Evolutionary conservation across 2,888 invertebrate species (phyloP).

Genomic region (Julus scanicus): DNA sequence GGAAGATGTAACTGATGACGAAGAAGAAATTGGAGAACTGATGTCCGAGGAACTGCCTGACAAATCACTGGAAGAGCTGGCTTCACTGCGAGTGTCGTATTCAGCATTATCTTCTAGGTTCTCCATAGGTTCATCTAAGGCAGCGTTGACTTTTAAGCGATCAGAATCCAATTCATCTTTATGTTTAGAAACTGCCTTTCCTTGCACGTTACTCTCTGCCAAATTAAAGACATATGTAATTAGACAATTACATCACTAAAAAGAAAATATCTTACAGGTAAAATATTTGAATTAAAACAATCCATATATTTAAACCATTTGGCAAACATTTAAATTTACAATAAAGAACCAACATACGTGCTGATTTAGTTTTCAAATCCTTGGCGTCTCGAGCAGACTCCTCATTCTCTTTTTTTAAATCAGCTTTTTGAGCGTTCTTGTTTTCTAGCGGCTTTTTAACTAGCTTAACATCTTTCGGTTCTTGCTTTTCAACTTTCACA

Average conservation of each 20-base stretch:
- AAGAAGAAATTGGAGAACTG: slow-evolving; percentile 82
- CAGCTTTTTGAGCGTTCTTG: slow-evolving; percentile 47
- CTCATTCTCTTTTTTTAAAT: slow-evolving; percentile 43
- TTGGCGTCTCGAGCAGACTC: not conserved
- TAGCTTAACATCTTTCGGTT: slow-evolving; percentile 30
- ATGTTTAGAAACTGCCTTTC: not conserved
- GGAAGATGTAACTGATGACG: slow-evolving; percentile 70
- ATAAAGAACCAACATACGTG: not conserved
- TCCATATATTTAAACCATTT: too few relatives aligned
- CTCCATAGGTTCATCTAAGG: slow-evolving; percentile 50
- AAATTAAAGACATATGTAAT: not conserved
- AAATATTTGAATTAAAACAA: too few relatives aligned
- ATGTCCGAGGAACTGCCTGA: slow-evolving; percentile 75
- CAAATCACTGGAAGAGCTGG: slow-evolving; percentile 81
- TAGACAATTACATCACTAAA: too few relatives aligned
- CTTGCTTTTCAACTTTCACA: slow-evolving; percentile 5
- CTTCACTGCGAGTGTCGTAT: slow-evolving; percentile 89
- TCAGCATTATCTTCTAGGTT: slow-evolving; percentile 58
- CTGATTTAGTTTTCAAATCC: slow-evolving; percentile 3
- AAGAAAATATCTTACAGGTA: too few relatives aligned
- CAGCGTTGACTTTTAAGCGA: slow-evolving; percentile 4
- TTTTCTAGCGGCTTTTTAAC: slow-evolving; percentile 9
- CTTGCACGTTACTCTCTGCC: not conserved
- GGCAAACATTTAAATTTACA: too few relatives aligned
- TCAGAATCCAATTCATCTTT: slow-evolving; percentile 23